Conservation (phyloP, 2,888 invertebrate genomes). For the Homarus gammarus region DNA sequence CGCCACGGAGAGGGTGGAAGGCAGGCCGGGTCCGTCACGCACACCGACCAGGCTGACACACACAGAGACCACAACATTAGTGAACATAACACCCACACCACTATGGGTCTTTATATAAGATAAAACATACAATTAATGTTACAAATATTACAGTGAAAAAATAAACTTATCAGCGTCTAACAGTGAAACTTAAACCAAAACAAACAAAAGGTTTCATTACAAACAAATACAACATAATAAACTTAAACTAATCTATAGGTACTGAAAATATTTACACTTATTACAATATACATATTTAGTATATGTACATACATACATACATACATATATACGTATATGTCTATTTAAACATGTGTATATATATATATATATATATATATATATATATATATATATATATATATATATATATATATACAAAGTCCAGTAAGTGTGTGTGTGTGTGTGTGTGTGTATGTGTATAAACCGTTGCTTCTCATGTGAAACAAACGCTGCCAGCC, state of each 20-base stretch:
- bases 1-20: slow-evolving; percentile 30
- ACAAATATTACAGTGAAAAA: too few species aligned
- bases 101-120: too few species aligned
- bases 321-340: not conserved
- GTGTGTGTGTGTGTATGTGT: too few species aligned
- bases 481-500: too few species aligned
- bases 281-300: not conserved
- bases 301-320: slow-evolving; percentile 4
- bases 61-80: slow-evolving; percentile 20
- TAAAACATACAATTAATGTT: too few species aligned
- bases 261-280: not conserved
- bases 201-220: too few species aligned
- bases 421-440: too few species aligned
- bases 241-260: too few species aligned
- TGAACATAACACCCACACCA: not conserved
- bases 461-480: too few species aligned
- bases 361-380: slow-evolving; percentile 15
- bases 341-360: not conserved
- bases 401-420: not conserved
- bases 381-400: slow-evolving; percentile 23
- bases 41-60: slow-evolving; percentile 43
- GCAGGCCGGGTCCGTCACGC: slow-evolving; percentile 27
- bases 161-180: too few species aligned
- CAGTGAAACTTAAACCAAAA: too few species aligned
- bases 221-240: too few species aligned